Evolutionary conservation across 2,797 vertebrate genomes (phyloP), one percentile per base, ranked within the genome.

Genomic region (Pseudomugil gertrudae): DNA sequence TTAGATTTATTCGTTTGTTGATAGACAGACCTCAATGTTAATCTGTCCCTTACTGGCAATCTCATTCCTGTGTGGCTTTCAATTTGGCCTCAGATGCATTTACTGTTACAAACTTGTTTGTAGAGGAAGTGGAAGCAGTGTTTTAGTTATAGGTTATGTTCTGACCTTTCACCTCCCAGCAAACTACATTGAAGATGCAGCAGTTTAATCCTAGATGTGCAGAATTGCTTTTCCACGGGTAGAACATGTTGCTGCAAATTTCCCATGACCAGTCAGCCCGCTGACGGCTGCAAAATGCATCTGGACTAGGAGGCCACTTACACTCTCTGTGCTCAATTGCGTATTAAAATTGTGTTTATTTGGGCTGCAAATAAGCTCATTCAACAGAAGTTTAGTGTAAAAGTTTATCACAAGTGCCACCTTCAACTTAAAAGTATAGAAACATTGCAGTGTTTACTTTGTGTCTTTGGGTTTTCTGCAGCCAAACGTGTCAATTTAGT

Each of bases 1-100:
- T 77, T 33, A 69, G 81, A 85, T 89, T 74, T 79, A 83, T 83
- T 59, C 19, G 24, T 8, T 59, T 35, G 84, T 63, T 81, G 87
- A 91, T 57, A 2, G 80, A 89, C 36, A 4, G 78, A 78, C 60
- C 65, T 72, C 36, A 50, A 62, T 60, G 64, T 51, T 71, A 83
- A 79, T 80, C 60, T 51, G 50, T 75, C 78, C 60, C 58, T 79
- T 56, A 50, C 69, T 2, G 45, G 66, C 53, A 45, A 80, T 26
- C 53, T 68, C 52, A 43, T 63, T 60, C 58, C 63, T 66, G 38
- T 0, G 29, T 36, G 57, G 57, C 65, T 77, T 82, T 82, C 35
- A 69, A 62, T 50, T 63, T 26, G 27, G 36, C 52, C 76, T 66
- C 59, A 67, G 33, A 57, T 66, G 32, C 58, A 17, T 30, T 69